A percentile compares a stretch with the other conserved stretches of the same genome.
Evolutionary conservation across 2,113 vertebrate genomes (phyloP).

Genomic region (Mesocricetus auratus): DNA sequence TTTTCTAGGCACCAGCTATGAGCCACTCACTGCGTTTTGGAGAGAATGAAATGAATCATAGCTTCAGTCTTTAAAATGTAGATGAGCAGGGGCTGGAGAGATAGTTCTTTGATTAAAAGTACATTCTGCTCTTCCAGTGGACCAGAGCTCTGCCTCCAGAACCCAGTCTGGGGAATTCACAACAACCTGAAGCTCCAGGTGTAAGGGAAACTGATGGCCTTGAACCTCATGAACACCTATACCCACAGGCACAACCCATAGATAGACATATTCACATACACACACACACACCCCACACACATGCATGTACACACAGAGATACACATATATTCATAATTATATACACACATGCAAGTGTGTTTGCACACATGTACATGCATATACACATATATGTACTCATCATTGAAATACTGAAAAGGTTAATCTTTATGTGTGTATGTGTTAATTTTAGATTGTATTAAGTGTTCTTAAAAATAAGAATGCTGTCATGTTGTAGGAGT

Average conservation of each 20-base stretch:
- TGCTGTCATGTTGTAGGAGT: not conserved
- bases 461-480: conserved; percentile 57
- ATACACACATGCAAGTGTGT: not conserved
- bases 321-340: not conserved
- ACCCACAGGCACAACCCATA: not conserved
- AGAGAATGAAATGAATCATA: not conserved
- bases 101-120: not conserved
- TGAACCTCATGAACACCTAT: not conserved
- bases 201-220: not conserved
- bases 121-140: not conserved
- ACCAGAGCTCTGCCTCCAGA: not conserved
- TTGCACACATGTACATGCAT: not conserved
- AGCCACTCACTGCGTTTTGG: not conserved
- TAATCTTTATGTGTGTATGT: not conserved
- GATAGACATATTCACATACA: not conserved
- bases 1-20: conserved; percentile 48
- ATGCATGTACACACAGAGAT: not conserved
- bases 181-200: not conserved
- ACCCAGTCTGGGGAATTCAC: not conserved
- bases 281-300: not conserved
- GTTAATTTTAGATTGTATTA: conserved; percentile 12
- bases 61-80: not conserved
- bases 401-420: not conserved
- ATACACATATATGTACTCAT: not conserved
- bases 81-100: not conserved